Percentiles rank a stretch among this genome's conserved stretches.
These are phyloP conservation scores for Reticulitermes speratus DNA, from an alignment of 1,140 invertebrate genomes.

Conservation along the genomic window DNA sequence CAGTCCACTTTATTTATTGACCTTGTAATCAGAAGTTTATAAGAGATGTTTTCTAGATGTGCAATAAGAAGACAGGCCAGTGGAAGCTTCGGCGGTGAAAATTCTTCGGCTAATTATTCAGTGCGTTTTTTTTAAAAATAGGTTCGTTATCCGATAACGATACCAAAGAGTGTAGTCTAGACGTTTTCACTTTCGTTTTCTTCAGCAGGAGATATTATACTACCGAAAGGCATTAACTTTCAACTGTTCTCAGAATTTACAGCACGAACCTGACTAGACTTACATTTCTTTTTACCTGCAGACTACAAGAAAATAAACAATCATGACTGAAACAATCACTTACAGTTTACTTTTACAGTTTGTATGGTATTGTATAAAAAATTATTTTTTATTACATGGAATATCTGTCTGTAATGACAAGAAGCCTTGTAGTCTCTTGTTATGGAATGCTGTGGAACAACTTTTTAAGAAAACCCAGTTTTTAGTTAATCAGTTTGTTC, in stretches of 20 bases:
- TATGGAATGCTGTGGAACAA: neutral
- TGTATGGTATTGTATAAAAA: neutral
- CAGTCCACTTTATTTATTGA: too few species aligned
- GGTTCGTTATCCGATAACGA: too few species aligned
- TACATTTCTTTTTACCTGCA: neutral
- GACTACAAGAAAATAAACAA: neutral
- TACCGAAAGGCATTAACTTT: neutral
- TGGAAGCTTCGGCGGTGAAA: too few species aligned
- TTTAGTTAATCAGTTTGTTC: slow-evolving; percentile 4
- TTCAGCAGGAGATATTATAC: neutral
- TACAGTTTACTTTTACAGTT: neutral
- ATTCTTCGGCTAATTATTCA: too few species aligned
- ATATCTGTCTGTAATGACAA: neutral
- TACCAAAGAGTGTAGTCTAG: too few species aligned
- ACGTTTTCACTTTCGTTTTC: too few species aligned
- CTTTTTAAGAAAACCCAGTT: slow-evolving; percentile 2
- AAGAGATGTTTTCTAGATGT: too few species aligned
- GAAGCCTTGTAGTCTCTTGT: neutral
- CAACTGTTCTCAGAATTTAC: slow-evolving; percentile 1
- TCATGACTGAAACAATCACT: neutral
- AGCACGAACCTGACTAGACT: neutral
- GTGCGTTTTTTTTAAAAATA: too few species aligned
- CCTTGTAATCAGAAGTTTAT: too few species aligned
- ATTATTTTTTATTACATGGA: neutral
- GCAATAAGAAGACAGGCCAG: too few species aligned